Evolutionary conservation across 2,113 vertebrate genomes (phyloP), one percentile per base, ranked within the genome.

Genomic region (Todiramphus chloris): DNA sequence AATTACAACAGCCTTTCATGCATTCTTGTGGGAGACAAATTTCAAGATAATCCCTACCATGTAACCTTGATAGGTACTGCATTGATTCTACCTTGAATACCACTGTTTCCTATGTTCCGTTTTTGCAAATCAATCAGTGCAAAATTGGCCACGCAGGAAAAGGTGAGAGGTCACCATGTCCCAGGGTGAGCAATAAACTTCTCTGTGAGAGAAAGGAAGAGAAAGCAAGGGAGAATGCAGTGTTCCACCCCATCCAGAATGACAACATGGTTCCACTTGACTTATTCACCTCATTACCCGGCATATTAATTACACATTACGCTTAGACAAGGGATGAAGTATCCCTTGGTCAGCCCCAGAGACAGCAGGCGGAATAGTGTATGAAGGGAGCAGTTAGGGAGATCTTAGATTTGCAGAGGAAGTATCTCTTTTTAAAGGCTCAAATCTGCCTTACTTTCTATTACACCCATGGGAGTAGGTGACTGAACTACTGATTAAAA

Each of bases 181-280:
- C 80, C 66, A 25, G 58, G 44, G 20, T 16, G 23, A 82, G 44
- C 28, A 56, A n/a, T 31, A 44, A 70, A 63, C 7, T 21, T 62
- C 18, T 30, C 30, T 10, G 7, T 33, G 44, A 56, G n/a, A 69
- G 59, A 58, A 89, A 13, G n/a, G 50, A 81, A 58, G 27, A 53
- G 41, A 64, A 56, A 15, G 31, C n/a, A 33, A 27, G 35, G 48
- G 27, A 68, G 9, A 64, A 55, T 1, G 6, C 9, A 10, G 16
- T 25, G 10, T 16, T 77, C 55, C 24, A 41, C 7, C 28, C 62
- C 16, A 2, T 16, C 63, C 46, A 80, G 39, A 83, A 37, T 9
- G 39, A 39, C 59, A 73, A 2, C 0, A 0, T 15, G 4, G 2
- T n/a, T 63, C n/a, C 25, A 13, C 27, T 41, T 2, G 0, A 8